Percentiles rank a stretch among this genome's conserved stretches.
Conservation (phyloP, 1,140 invertebrate species). For the Metopolophium dirhodum region DNA sequence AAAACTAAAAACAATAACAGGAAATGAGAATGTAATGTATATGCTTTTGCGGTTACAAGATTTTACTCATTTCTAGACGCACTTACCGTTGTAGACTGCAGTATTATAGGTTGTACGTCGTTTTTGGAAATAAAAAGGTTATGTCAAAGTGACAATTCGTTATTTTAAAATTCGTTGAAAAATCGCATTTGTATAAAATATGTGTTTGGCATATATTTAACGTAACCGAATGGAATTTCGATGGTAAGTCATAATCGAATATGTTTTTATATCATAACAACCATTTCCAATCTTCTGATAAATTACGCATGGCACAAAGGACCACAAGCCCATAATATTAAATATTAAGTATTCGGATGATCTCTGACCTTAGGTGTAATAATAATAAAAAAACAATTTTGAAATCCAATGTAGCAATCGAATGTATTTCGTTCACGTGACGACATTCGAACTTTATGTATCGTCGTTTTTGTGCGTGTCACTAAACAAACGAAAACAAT, state of each 20-base stretch:
- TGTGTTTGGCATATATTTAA: background rate
- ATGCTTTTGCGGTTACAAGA: background rate
- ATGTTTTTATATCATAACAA: background rate
- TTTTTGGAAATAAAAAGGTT: background rate
- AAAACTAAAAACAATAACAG: background rate
- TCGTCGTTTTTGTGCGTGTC: background rate
- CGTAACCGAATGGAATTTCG: background rate
- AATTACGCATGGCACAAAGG: too few relatives aligned
- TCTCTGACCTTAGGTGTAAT: background rate
- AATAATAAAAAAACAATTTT: too few relatives aligned
- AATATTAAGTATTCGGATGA: background rate
- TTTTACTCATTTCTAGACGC: background rate
- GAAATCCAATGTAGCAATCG: too few relatives aligned
- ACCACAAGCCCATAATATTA: too few relatives aligned
- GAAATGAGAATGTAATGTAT: conserved; percentile 8
- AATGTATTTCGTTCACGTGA: too few relatives aligned
- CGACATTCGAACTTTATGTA: background rate
- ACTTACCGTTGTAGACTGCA: background rate
- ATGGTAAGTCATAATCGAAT: background rate
- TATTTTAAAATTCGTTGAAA: background rate
- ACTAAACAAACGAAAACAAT: background rate
- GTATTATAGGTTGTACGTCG: background rate
- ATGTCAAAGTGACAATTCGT: background rate
- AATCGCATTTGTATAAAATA: background rate
- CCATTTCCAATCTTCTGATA: background rate